These are phyloP conservation scores for Epinephelus moara DNA, from an alignment of 2,113 vertebrate species.

Conservation along the genomic window DNA sequence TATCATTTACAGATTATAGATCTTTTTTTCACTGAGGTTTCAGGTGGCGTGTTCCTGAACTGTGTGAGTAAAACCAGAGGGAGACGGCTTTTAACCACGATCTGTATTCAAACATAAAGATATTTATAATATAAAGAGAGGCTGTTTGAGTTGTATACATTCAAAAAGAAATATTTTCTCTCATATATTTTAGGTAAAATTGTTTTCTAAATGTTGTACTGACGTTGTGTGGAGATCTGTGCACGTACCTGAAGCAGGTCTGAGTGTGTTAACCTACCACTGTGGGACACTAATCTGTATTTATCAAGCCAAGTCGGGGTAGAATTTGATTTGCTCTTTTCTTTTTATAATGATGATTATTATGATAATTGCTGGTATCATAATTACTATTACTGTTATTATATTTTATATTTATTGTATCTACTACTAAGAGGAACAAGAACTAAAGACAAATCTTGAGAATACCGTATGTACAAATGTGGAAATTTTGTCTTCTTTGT, in stretches of 20 bases:
- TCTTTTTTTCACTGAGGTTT: background rate
- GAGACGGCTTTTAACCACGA: slow-evolving; percentile 25
- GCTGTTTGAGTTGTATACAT: slow-evolving; percentile 56
- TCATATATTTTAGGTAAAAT: slow-evolving; percentile 73
- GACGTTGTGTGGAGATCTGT: slow-evolving; percentile 23
- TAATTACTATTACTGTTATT: too few relatives aligned
- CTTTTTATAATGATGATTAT: background rate
- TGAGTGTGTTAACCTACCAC: background rate
- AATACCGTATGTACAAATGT: too few relatives aligned
- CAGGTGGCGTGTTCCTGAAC: slow-evolving; percentile 26
- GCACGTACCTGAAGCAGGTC: slow-evolving; percentile 8
- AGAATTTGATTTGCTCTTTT: background rate
- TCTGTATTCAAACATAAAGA: slow-evolving; percentile 59
- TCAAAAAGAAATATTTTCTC: slow-evolving; percentile 66
- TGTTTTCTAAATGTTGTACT: slow-evolving; percentile 44
- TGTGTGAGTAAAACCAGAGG: slow-evolving; percentile 34
- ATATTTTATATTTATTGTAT: too few relatives aligned
- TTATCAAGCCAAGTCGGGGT: background rate
- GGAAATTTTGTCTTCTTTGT: too few relatives aligned
- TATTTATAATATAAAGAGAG: slow-evolving; percentile 70
- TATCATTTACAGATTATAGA: background rate
- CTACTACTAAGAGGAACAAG: too few relatives aligned
- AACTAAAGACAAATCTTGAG: too few relatives aligned
- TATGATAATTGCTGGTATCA: too few relatives aligned
- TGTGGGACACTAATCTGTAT: slow-evolving; percentile 10